These are phyloP conservation scores for Alosa sapidissima DNA, from an alignment of 2,797 vertebrate genomes.

Conservation along the genomic window DNA sequence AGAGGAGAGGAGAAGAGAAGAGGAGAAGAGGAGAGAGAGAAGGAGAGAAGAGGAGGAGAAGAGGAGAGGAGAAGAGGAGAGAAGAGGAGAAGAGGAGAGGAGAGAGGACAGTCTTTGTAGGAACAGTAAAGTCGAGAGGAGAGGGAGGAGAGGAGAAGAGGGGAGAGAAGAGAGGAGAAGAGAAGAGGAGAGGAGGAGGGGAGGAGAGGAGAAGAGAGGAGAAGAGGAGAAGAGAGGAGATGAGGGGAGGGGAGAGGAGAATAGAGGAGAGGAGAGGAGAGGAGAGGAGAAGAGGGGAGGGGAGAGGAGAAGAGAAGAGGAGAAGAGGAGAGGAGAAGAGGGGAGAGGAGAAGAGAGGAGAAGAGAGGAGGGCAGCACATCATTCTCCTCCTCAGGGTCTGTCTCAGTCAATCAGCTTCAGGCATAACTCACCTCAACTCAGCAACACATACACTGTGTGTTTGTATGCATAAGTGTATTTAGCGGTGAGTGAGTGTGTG, in stretches of 20 bases:
- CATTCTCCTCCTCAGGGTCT: too few relatives aligned
- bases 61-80: too few relatives aligned
- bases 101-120: too few relatives aligned
- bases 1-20: too few relatives aligned
- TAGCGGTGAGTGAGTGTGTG: too few relatives aligned
- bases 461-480: background rate
- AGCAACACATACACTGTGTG: background rate
- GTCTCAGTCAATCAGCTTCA: background rate
- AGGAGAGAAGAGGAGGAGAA: too few relatives aligned
- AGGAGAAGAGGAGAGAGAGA: too few relatives aligned
- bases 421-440: background rate
- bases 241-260: background rate
- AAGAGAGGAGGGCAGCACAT: background rate
- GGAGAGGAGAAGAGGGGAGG: too few relatives aligned
- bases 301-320: background rate
- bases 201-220: background rate
- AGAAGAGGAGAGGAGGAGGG: background rate
- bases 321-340: background rate
- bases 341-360: background rate
- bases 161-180: background rate
- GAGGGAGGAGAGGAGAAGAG: too few relatives aligned
- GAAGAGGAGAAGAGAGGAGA: background rate
- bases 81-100: too few relatives aligned
- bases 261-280: too few relatives aligned
- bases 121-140: too few relatives aligned